Percentiles rank a stretch among this genome's conserved stretches.
Conservation (phyloP, 2,888 invertebrate genomes). For the Tholera decimalis region DNA sequence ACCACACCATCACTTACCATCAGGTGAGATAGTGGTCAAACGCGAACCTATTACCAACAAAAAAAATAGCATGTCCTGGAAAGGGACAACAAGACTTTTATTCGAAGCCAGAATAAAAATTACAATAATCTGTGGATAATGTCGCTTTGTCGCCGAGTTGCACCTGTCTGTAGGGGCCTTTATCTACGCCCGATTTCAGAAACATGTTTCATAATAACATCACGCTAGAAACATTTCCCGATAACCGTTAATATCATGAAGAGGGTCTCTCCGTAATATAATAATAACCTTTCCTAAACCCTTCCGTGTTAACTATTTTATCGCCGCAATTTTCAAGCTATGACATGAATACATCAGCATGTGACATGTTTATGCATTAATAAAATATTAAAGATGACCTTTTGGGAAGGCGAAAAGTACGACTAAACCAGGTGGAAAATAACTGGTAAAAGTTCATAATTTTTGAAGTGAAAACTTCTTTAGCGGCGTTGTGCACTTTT, state of each 20-base stretch:
- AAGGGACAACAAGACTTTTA: no score
- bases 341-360: slow-evolving; percentile 12
- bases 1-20: no score
- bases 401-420: background rate
- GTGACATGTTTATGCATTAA: background rate
- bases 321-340: slow-evolving; percentile 22
- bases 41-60: no score
- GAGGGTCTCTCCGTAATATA: slow-evolving; percentile 27
- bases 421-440: background rate
- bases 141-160: background rate
- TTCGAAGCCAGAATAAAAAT: no score
- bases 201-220: slow-evolving; percentile 19
- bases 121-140: no score
- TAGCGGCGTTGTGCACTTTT: no score
- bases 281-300: slow-evolving; percentile 34
- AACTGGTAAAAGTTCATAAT: no score
- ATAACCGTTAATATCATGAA: slow-evolving; percentile 35
- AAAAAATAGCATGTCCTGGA: no score
- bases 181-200: background rate
- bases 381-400: background rate
- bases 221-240: background rate
- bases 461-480: no score
- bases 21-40: no score
- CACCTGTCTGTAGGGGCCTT: background rate
- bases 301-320: slow-evolving; percentile 10